Evolutionary conservation across 2,113 vertebrate species (phyloP).

Genomic region (Guaruba guarouba): DNA sequence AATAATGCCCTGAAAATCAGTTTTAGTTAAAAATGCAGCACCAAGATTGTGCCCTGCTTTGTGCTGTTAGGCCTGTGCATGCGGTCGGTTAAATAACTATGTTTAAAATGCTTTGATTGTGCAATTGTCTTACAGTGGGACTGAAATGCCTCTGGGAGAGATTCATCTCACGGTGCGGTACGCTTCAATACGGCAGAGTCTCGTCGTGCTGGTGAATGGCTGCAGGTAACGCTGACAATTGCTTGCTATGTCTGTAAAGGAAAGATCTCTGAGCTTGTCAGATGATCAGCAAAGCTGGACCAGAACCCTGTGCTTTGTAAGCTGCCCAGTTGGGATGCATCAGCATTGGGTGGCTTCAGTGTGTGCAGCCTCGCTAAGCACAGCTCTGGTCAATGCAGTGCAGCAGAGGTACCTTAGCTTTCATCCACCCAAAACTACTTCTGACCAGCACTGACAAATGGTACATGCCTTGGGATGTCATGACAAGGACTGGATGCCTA

Average conservation of each 20-base stretch:
- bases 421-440: neutral
- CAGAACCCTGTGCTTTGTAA: neutral
- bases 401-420: neutral
- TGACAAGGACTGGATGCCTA: neutral
- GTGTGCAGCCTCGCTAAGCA: neutral
- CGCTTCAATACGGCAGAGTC: slow-evolving; percentile 81
- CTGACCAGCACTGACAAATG: neutral
- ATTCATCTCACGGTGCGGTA: slow-evolving; percentile 87
- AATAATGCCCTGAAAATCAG: neutral
- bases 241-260: neutral
- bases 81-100: neutral
- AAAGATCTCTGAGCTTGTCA: neutral
- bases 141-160: slow-evolving; percentile 80
- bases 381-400: neutral
- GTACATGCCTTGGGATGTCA: neutral
- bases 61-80: neutral
- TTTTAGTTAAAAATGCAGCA: neutral
- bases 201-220: slow-evolving; percentile 79
- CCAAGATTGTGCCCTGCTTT: neutral
- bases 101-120: neutral
- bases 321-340: neutral
- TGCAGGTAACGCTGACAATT: slow-evolving; percentile 81
- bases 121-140: slow-evolving; percentile 43
- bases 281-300: neutral
- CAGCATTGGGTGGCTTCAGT: neutral